Conservation (phyloP, 2,113 vertebrate genomes). For the Mustelus asterias region DNA sequence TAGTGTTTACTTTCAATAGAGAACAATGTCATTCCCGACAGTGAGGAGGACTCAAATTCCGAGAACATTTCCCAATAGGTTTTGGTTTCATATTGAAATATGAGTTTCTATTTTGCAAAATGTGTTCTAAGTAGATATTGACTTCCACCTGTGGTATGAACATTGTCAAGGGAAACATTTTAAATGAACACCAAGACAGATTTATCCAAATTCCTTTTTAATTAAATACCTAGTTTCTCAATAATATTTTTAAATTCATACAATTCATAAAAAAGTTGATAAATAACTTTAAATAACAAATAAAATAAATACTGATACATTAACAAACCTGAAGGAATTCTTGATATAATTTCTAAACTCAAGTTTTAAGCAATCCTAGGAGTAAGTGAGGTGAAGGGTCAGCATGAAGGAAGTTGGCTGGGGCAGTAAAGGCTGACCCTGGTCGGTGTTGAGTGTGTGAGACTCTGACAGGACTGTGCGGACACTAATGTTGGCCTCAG, state of each 20-base stretch:
- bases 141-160: neutral
- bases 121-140: neutral
- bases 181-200: neutral
- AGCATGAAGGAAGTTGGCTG: neutral
- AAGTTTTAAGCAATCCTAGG: neutral
- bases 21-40: neutral
- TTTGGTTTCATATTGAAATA: neutral
- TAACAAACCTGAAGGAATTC: neutral
- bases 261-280: neutral
- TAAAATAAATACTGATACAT: constrained; percentile 35
- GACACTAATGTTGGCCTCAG: neutral
- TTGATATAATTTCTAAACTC: neutral
- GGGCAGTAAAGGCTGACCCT: neutral
- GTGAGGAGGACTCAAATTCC: no score
- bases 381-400: neutral
- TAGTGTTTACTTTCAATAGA: neutral
- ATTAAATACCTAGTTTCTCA: neutral
- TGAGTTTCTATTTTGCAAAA: neutral
- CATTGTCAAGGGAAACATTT: neutral
- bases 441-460: neutral
- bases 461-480: no score
- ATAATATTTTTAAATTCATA: neutral
- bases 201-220: neutral
- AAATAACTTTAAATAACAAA: constrained; percentile 35
- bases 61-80: neutral